Evolutionary conservation across 2,888 invertebrate species (phyloP), one percentile per base, ranked within the genome.

Genomic region (Melitaea athalia): DNA sequence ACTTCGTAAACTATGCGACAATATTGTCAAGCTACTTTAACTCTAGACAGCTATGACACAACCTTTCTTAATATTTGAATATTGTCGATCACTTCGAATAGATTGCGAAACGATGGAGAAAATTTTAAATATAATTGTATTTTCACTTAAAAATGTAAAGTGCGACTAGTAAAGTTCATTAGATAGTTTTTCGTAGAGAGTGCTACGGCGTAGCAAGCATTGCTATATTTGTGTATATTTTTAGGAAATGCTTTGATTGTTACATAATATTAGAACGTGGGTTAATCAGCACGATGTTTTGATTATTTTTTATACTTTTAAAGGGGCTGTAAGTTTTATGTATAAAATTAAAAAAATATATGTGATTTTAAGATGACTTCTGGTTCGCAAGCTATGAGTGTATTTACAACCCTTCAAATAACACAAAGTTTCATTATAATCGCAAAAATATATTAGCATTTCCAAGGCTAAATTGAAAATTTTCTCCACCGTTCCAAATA

Each of bases 41-140:
- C 74, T 74, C 79, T 81, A 81, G 76, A 82, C 80, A 81, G 76
- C 77, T 80, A 85, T 68, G 81, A 86, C 88, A 89, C 88, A 89
- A 89, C 88, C 87, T 78, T 86, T 79, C 81, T 86, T 79, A 81
- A 57, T 59, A 60, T 49, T 63, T 59, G 45, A 14, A 59, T 61
- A 59, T 64, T 55, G 50, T 64, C 43, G 52, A 52, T 31, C 17
- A 67, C 62, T 64, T 63, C 11, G 33, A 50, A 42, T 59, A 49
- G 45, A 11, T 12, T 47, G 11, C 43, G 49, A 33, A 55, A 59
- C 60, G 62, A 62, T 64, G 61, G 17, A 64, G 57, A 67, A 63
- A 66, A 7, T 42, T 38, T 59, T 31, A 17, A 7, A 60, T 17
- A 17, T 11, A 24, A 4, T 52, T 52, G 17, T 3, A 12, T 42